A percentile compares a stretch with the other conserved stretches of the same genome.
Evolutionary conservation across 2,113 vertebrate genomes (phyloP).

Genomic region (Gobio gobio): DNA sequence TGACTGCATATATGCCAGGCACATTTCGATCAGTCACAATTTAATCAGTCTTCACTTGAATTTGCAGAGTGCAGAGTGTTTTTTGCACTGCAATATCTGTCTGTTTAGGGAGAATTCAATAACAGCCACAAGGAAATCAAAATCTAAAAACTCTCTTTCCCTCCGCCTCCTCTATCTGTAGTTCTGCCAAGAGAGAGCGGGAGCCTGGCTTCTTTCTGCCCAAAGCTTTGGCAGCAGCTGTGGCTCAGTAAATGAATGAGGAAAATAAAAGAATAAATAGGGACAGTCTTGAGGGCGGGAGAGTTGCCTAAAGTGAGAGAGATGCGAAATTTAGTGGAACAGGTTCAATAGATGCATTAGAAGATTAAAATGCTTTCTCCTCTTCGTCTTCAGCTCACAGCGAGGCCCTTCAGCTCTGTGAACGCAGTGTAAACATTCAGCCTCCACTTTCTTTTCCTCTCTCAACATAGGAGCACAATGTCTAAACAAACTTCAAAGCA

Average conservation of each 20-base stretch:
- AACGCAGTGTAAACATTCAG: constrained; percentile 9
- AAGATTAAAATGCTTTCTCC: constrained; percentile 55
- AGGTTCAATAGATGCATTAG: constrained; percentile 65
- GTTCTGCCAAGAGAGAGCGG: constrained; percentile 33
- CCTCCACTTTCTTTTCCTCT: constrained; percentile 7
- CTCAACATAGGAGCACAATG: constrained; percentile 4
- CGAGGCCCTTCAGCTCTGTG: neutral
- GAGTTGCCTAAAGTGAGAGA: constrained; percentile 8
- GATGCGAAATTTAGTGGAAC: constrained; percentile 56
- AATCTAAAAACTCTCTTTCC: neutral
- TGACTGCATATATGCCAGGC: neutral
- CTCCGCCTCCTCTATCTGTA: constrained; percentile 1
- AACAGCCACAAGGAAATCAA: constrained; percentile 25
- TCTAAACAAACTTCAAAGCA: constrained; percentile 19
- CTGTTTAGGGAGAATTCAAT: constrained; percentile 19
- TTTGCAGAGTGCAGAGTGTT: neutral
- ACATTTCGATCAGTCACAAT: neutral
- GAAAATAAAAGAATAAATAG: constrained; percentile 54
- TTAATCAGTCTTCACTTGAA: neutral
- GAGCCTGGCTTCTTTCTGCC: constrained; percentile 52
- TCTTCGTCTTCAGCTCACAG: neutral
- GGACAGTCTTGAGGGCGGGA: constrained; percentile 23
- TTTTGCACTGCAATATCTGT: constrained; percentile 11
- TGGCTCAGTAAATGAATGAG: constrained; percentile 59
- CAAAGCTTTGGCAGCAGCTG: constrained; percentile 59